Conservation (phyloP, 1,140 invertebrate species). For the Drosophila sturtevanti region DNA sequence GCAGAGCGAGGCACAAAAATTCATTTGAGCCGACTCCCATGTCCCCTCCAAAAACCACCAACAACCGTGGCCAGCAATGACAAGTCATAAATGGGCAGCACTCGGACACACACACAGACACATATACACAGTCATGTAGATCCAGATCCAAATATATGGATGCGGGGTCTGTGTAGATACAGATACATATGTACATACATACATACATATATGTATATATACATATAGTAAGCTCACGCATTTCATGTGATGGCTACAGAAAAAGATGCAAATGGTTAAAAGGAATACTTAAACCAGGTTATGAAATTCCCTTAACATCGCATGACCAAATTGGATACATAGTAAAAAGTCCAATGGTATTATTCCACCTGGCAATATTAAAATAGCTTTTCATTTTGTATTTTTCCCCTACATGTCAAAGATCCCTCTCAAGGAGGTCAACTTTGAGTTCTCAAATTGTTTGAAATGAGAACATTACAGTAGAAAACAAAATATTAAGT, state of each 20-base stretch:
- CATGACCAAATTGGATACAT: background rate
- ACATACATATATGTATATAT: background rate
- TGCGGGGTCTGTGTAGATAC: background rate
- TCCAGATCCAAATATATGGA: conserved; percentile 15
- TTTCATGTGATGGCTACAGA: background rate
- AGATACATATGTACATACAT: background rate
- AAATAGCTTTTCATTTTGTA: too few relatives aligned
- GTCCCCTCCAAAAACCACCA: conserved; percentile 1
- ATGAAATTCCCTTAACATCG: background rate
- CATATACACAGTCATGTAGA: conserved; percentile 5
- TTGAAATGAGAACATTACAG: too few relatives aligned
- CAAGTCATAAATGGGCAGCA: conserved; percentile 60
- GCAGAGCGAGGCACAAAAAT: conserved; percentile 61
- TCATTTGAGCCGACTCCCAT: conserved; percentile 63
- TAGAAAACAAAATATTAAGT: too few relatives aligned
- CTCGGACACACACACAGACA: conserved; percentile 1
- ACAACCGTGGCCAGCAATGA: conserved; percentile 39
- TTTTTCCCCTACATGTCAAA: too few relatives aligned
- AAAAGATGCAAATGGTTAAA: background rate
- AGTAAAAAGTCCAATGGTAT: background rate
- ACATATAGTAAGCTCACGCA: background rate
- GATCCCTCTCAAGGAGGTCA: too few relatives aligned
- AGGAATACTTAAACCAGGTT: background rate
- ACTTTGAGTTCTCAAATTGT: too few relatives aligned
- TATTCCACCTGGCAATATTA: background rate